These are phyloP conservation scores for Oeneis ivallda DNA, from an alignment of 2,888 invertebrate genomes.

Conservation along the genomic window DNA sequence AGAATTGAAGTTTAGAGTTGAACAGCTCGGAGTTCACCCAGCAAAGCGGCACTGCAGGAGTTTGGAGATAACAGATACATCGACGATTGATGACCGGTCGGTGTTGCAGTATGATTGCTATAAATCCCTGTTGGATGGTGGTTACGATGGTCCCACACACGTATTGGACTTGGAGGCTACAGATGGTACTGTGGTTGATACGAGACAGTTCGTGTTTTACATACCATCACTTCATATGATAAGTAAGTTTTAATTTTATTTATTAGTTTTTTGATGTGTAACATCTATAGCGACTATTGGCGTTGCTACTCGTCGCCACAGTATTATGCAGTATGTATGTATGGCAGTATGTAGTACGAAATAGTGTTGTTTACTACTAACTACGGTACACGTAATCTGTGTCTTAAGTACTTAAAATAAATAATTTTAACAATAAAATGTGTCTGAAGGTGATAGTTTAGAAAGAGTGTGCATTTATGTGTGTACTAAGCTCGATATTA, in stretches of 20 bases:
- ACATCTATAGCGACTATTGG: no score
- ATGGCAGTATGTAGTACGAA: no score
- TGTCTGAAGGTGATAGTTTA: no score
- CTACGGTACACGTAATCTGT: no score
- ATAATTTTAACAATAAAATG: no score
- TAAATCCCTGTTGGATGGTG: not conserved
- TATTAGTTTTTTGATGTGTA: no score
- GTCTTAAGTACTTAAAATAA: no score
- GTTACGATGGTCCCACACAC: not conserved
- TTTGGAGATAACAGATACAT: not conserved
- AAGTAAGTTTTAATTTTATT: conserved; percentile 11
- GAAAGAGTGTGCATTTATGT: no score
- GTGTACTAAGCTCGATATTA: no score
- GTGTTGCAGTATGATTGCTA: conserved; percentile 17
- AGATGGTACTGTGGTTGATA: not conserved
- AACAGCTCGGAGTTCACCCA: not conserved
- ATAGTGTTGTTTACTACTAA: no score
- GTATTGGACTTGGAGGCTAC: conserved; percentile 16
- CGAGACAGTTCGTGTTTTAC: conserved; percentile 6
- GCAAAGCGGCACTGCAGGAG: not conserved
- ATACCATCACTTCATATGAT: conserved; percentile 7
- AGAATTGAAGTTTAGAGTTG: conserved; percentile 14
- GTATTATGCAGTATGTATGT: no score
- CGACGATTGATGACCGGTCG: not conserved
- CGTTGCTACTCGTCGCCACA: no score